phyloP scores from a whole-genome alignment of 1,140 invertebrate genomes.

The Laupala kohalensis region DNA sequence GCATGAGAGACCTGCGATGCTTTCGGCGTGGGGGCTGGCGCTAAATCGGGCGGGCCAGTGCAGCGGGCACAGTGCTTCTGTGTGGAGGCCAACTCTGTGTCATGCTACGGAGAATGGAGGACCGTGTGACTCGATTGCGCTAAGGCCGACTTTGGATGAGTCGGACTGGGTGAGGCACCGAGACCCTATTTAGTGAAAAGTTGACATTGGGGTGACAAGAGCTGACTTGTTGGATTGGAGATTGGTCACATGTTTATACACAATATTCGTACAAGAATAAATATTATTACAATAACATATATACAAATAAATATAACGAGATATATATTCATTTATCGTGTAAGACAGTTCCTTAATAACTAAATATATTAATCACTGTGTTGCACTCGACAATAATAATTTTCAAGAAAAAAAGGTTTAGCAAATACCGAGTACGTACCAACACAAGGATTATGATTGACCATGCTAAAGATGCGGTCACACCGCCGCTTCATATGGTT shows the following conservation, averaged over 20 bases:
- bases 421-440: constrained; percentile 50
- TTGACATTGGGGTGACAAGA: background rate
- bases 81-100: too few species aligned
- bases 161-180: too few species aligned
- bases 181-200: too few species aligned
- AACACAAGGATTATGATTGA: constrained; percentile 82
- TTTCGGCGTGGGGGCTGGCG: too few species aligned
- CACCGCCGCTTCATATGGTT: constrained; percentile 75
- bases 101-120: too few species aligned
- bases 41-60: too few species aligned
- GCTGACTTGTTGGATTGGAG: background rate
- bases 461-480: constrained; percentile 68
- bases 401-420: background rate
- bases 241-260: background rate
- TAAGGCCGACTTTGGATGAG: too few species aligned
- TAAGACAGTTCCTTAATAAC: background rate
- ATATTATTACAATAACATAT: too few species aligned
- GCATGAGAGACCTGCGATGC: too few species aligned
- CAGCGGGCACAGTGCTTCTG: too few species aligned
- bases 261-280: too few species aligned
- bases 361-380: background rate
- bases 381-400: background rate
- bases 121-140: too few species aligned
- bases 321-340: background rate
- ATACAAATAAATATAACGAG: background rate